Conservation (phyloP, 35 echinoderm and acorn worm genomes). For the Eucidaris tribuloides region DNA sequence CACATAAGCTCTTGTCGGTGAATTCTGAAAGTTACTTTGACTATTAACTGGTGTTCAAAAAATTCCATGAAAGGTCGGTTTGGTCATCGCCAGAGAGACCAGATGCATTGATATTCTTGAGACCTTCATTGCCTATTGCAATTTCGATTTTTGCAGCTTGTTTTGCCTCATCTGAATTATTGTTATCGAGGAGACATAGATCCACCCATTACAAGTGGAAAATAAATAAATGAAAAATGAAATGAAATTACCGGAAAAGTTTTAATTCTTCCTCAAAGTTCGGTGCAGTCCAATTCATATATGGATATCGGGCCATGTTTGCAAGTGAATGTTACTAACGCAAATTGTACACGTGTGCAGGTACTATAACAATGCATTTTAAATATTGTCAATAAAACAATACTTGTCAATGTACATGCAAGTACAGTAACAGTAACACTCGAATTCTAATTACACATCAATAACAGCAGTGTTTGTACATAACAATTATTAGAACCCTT, state of each 20-base stretch:
- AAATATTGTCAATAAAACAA: no score
- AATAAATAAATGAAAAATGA: no score
- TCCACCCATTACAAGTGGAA: constrained; percentile 41
- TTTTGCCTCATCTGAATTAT: constrained; percentile 14
- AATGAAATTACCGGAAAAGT: no score
- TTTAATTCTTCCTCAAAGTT: constrained; percentile 39
- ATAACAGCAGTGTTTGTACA: no score
- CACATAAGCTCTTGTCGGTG: constrained; percentile 33
- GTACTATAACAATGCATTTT: no score
- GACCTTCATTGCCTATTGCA: constrained; percentile 43
- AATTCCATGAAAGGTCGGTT: constrained; percentile 10
- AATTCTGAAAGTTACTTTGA: constrained; percentile 36
- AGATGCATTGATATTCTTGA: constrained; percentile 23
- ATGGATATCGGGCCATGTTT: constrained; percentile 32
- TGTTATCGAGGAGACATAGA: constrained; percentile 2
- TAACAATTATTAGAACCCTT: no score
- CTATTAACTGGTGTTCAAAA: constrained; percentile 24
- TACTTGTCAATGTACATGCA: no score
- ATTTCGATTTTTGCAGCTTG: constrained; percentile 41
- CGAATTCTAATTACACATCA: no score
- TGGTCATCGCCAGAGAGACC: constrained; percentile 1
- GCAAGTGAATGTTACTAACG: no score
- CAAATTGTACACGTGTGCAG: no score
- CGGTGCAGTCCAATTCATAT: constrained; percentile 35
- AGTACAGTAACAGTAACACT: no score